Base-by-base conservation (phyloP, 2,113 vertebrate species). In the Pedetes capensis region DNA sequence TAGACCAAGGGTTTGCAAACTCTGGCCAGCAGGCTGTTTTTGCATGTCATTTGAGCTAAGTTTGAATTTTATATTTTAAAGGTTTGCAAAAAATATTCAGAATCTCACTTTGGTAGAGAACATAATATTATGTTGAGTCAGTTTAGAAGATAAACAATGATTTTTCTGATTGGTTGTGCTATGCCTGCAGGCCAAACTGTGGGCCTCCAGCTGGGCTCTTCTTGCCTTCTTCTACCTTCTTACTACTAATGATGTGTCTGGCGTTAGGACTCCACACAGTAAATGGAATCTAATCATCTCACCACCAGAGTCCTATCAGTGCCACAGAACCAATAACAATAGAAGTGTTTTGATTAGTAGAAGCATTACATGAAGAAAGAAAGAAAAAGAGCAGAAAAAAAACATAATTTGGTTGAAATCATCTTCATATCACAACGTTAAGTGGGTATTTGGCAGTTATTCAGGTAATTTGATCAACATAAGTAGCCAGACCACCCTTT, bases 381-480 rank as follows among this genome's bases (percentile, higher is more conserved):
- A n/a, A 53, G 49, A 13, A 16, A 34, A 17, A 47, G 37, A 57
- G 69, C 20, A 7, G 1, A 12, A 25, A 55, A 64, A 89, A 68
- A 87, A 63, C 51, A 49, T 55, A 32, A 23, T 66, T 32, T 47
- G 53, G 32, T 18, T 79, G 85, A 82, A 79, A 11, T 34, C n/a
- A 51, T 94, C 44, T 91, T 90, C 49, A 8, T 17, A 79, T 89
- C 66, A 69, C 22, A 59, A 22, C 12, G 39, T n/a, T 89, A 75
- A 96, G 69, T 76, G 59, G 27, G 6, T 87, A 44, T 51, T 61
- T 96, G 93, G 84, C 39, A 69, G 68, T 92, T 86, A 91, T 87
- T 87, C 87, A 91, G 59, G 95, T 63, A 86, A 93, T 39, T 68
- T 53, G 64, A 89, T 51, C 66, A 61, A 51, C 53, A 9, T 80